A percentile compares a stretch with the other conserved stretches of the same genome.
Evolutionary conservation across 2,797 vertebrate genomes (phyloP).

Genomic region (Rhinella marina): DNA sequence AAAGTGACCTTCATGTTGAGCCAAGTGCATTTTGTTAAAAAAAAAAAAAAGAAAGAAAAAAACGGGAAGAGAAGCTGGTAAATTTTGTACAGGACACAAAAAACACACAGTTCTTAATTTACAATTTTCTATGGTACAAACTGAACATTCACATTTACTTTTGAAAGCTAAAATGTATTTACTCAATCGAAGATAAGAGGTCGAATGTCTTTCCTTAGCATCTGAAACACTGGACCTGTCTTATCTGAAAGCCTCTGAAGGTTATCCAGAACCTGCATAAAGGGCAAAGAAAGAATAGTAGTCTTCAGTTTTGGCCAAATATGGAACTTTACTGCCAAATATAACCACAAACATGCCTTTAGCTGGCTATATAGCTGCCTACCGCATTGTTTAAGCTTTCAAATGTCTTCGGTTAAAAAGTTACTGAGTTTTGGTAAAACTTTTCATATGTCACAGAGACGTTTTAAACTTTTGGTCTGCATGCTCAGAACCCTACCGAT

Average conservation of each 20-base stretch:
- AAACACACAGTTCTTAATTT: slow-evolving; percentile 42
- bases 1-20: not conserved
- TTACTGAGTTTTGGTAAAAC: too few relatives aligned
- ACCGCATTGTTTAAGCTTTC: not conserved
- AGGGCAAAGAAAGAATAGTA: not conserved
- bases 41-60: slow-evolving; percentile 57
- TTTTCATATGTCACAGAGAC: too few relatives aligned
- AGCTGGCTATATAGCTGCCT: slow-evolving; percentile 12
- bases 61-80: slow-evolving; percentile 54
- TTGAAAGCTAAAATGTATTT: slow-evolving; percentile 34
- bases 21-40: slow-evolving; percentile 23
- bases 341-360: not conserved
- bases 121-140: slow-evolving; percentile 53
- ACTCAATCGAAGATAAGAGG: not conserved
- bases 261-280: not conserved
- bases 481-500: too few relatives aligned
- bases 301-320: not conserved
- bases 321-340: not conserved
- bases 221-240: not conserved
- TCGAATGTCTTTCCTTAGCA: not conserved
- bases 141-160: slow-evolving; percentile 55
- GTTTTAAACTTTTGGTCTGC: too few relatives aligned
- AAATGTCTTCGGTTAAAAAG: not conserved
- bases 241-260: not conserved
- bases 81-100: slow-evolving; percentile 37